phyloP scores from a whole-genome alignment of 2,797 vertebrate species.

The Pelochelys cantorii region DNA sequence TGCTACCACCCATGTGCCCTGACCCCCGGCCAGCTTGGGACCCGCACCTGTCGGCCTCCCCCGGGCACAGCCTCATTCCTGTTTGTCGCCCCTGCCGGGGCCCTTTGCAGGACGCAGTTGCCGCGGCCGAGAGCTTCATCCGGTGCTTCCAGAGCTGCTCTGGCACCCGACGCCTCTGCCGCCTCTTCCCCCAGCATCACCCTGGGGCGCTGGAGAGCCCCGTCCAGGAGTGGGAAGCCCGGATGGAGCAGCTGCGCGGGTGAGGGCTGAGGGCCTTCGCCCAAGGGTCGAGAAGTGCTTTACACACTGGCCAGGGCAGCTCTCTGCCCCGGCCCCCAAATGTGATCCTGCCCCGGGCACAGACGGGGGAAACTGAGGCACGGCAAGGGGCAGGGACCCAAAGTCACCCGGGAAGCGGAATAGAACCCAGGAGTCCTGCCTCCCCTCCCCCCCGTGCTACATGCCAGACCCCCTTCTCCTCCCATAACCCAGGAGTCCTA shows the following conservation, averaged over 20 bases:
- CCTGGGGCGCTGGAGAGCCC: background rate
- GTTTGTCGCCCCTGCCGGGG: no score
- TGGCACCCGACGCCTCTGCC: constrained; percentile 50
- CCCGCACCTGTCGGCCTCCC: no score
- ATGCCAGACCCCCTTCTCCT: no score
- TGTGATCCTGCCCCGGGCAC: background rate
- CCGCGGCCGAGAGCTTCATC: constrained; percentile 64
- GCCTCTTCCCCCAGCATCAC: constrained; percentile 34
- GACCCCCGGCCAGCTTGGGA: no score
- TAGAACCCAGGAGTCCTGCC: background rate
- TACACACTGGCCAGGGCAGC: background rate
- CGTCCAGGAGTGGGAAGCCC: constrained; percentile 72
- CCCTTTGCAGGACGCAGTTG: constrained; percentile 54
- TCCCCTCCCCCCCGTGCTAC: background rate
- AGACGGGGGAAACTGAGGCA: background rate
- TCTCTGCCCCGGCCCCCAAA: background rate
- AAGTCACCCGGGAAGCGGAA: background rate
- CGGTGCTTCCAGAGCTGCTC: constrained; percentile 64
- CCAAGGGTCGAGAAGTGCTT: background rate
- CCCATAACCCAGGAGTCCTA: background rate
- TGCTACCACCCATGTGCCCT: background rate
- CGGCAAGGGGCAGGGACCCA: accelerated
- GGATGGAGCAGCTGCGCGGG: constrained; percentile 85
- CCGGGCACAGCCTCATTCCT: no score
- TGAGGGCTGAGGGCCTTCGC: constrained; percentile 47